Percentiles rank a stretch among this genome's conserved stretches.
phyloP scores from a whole-genome alignment of 2,797 vertebrate species.

The Aplochiton taeniatus region DNA sequence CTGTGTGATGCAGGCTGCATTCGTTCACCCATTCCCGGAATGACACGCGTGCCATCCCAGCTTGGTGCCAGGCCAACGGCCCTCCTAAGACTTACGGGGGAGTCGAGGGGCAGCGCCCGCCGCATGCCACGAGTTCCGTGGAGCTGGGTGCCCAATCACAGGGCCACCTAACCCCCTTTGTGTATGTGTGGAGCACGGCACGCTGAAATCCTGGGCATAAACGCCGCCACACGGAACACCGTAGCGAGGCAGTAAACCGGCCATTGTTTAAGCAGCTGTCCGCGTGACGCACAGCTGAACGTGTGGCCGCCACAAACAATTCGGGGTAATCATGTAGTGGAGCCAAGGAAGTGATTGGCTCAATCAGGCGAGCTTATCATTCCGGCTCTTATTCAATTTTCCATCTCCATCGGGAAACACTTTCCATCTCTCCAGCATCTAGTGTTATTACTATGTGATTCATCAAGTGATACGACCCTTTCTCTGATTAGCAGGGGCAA shows the following conservation, averaged over 20 bases:
- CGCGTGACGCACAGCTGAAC: conserved; percentile 4
- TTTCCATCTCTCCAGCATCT: conserved; percentile 3
- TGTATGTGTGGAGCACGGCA: conserved; percentile 37
- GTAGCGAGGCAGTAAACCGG: neutral
- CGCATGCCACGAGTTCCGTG: conserved; percentile 54
- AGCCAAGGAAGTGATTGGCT: neutral
- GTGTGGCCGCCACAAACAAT: neutral
- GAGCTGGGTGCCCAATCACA: conserved; percentile 27
- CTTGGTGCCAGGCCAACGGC: conserved; percentile 2
- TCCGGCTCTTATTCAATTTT: neutral
- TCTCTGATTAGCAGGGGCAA: conserved; percentile 18
- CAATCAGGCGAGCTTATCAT: neutral
- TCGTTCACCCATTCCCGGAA: conserved; percentile 13
- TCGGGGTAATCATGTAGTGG: conserved; percentile 5
- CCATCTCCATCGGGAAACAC: neutral
- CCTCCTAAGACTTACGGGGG: conserved; percentile 48
- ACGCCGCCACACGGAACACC: conserved; percentile 9
- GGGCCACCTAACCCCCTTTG: conserved; percentile 24
- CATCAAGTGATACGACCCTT: neutral
- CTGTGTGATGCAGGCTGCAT: neutral
- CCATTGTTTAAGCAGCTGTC: conserved; percentile 7
- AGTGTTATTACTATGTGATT: conserved; percentile 11
- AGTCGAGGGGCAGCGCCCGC: conserved; percentile 45
- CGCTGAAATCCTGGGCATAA: conserved; percentile 30
- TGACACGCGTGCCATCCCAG: conserved; percentile 10